Base-by-base conservation (phyloP, 2,113 vertebrate species). In the Machaerirhynchus nigripectus region DNA sequence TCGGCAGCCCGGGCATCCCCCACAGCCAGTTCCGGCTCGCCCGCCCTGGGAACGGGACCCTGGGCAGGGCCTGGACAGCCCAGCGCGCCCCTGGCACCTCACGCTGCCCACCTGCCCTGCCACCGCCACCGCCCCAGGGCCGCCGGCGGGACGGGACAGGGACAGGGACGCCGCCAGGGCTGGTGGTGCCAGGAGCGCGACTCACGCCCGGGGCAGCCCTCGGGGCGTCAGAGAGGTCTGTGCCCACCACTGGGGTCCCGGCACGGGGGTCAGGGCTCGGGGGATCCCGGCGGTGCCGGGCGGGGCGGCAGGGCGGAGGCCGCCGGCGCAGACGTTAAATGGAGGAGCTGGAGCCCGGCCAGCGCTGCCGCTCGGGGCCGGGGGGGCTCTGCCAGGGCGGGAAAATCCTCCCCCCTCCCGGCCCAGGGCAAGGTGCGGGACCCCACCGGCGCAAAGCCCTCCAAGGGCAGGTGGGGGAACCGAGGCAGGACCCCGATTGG, bases 291-390 rank as follows among this genome's bases (percentile, higher is more conserved):
- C 3, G 5, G 28, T 20, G 83, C 55, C 1, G 5, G 87, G 87
- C 0, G 24, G 65, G 49, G 81, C 46, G 1, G 75, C 73, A 89
- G 94, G 96, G 96, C 56, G 90, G 88, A 78, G 90, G 94, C 87
- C 0, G 13, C 7, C 16, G 78, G 76, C 28, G 31, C 87, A 93
- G 90, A 89, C 55, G 13, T 22, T 95, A 94, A 96, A 95, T 95
- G 96, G 96, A 95, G 94, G 93, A 56, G 73, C 88, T 94, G 96
- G 84, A 94, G 77, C 71, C 33, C 6, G 1, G 93, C 95, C 95
- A 95, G 84, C 65, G 5, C 70, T 16, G 4, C 89, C 7, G 74
- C 89, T 65, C 47, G 6, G 50, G 68, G 31, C 19, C 4, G 2
- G 59, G 59, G 63, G 65, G 40, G 68, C 50, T 31, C 63, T 7